Conservation (phyloP, 1,140 invertebrate genomes). For the Acromyrmex charruanus region DNA sequence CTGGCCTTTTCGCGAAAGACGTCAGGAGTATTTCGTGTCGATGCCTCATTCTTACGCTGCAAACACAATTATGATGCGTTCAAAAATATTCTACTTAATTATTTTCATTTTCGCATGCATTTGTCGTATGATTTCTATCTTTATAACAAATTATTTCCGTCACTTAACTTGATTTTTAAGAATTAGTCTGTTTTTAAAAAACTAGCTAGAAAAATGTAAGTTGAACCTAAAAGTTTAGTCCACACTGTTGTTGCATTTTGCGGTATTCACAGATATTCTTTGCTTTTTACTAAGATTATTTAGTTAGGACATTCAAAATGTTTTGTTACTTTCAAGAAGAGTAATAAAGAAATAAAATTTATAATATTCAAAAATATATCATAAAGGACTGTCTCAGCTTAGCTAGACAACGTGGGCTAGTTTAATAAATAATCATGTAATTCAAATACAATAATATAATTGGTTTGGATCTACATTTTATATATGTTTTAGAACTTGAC, state of each 20-base stretch:
- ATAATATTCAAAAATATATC: too few species aligned
- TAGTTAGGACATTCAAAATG: neutral
- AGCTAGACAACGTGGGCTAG: too few species aligned
- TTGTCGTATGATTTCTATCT: neutral
- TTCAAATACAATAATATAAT: too few species aligned
- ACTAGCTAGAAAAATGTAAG: neutral
- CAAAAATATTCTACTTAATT: neutral
- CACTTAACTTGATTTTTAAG: neutral
- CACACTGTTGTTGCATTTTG: neutral
- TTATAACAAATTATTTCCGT: neutral
- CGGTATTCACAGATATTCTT: neutral
- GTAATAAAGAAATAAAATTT: slow-evolving; percentile 11
- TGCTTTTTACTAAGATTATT: neutral
- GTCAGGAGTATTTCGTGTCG: neutral
- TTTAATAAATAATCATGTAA: too few species aligned
- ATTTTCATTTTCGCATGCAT: neutral
- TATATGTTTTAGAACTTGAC: too few species aligned
- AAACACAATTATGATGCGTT: neutral
- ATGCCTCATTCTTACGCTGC: neutral
- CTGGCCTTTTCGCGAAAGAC: slow-evolving; percentile 46
- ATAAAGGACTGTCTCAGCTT: too few species aligned
- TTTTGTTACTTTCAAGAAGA: neutral
- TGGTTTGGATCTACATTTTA: too few species aligned
- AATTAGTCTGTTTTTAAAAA: neutral
- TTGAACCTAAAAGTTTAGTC: neutral